phyloP scores from a whole-genome alignment of 1,140 invertebrate genomes.

The Mylabris phalerata region DNA sequence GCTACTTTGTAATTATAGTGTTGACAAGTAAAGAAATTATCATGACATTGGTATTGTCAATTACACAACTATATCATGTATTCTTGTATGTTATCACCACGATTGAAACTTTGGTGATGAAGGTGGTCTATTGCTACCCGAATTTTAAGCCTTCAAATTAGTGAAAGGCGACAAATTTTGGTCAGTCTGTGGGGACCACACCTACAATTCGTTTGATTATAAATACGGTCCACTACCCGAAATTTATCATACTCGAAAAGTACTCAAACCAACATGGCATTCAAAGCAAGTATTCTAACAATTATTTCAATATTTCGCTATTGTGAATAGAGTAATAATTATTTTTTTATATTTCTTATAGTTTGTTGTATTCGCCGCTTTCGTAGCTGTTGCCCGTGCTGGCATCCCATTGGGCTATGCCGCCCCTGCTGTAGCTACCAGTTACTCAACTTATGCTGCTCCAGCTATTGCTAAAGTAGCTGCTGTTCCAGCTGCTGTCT shows the following conservation, averaged over 20 bases:
- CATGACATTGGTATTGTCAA: too few relatives aligned
- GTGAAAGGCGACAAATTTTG: conserved; percentile 13
- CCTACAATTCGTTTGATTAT: too few relatives aligned
- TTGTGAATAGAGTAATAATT: neutral
- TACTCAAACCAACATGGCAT: conserved; percentile 15
- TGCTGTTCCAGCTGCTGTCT: conserved; percentile 25
- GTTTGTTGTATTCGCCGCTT: conserved; percentile 34
- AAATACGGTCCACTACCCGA: too few relatives aligned
- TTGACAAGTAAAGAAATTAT: too few relatives aligned
- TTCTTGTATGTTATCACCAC: too few relatives aligned
- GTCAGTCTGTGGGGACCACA: neutral
- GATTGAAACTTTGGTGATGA: neutral
- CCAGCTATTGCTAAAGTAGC: conserved; percentile 1
- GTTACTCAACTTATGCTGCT: neutral
- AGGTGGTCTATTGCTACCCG: neutral
- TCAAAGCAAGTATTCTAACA: conserved; percentile 11
- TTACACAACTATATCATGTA: too few relatives aligned
- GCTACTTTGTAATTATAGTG: too few relatives aligned
- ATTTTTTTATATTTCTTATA: conserved; percentile 24
- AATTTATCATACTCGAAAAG: neutral
- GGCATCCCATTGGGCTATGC: conserved; percentile 23
- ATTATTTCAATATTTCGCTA: neutral
- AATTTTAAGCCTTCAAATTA: neutral
- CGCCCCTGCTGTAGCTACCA: neutral
- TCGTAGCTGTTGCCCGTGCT: conserved; percentile 33